Evolutionary conservation across 2,113 vertebrate genomes (phyloP).

Genomic region (Prinia subflava): DNA sequence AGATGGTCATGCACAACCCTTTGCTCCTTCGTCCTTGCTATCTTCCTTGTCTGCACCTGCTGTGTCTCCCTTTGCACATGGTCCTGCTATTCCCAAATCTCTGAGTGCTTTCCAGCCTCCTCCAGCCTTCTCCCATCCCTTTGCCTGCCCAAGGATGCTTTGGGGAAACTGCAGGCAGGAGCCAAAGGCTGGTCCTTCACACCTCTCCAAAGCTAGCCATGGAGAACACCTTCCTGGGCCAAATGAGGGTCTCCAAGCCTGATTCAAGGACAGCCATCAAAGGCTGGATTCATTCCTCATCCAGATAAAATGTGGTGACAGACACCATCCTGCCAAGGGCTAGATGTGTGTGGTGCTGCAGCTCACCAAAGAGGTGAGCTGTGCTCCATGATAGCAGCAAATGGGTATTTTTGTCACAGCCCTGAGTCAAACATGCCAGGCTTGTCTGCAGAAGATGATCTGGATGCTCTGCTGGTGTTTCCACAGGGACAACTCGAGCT

Average conservation of each 20-base stretch:
- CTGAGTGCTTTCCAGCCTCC: not conserved
- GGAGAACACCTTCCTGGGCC: not conserved
- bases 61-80: not conserved
- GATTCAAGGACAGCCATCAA: not conserved
- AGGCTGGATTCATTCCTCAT: not conserved
- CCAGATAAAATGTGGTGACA: not conserved
- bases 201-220: not conserved
- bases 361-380: not conserved
- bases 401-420: not conserved
- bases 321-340: not conserved
- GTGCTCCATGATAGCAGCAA: not conserved
- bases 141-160: accelerated
- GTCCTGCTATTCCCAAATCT: not conserved
- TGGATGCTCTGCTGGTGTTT: not conserved
- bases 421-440: not conserved
- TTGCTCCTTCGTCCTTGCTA: not conserved
- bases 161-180: not conserved
- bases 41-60: not conserved
- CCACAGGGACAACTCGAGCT: accelerated
- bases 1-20: not conserved
- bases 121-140: not conserved
- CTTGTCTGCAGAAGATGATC: not conserved
- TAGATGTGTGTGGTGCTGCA: not conserved
- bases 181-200: not conserved
- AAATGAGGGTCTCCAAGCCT: not conserved